Conservation (phyloP, 2,113 vertebrate genomes). For the Eubucco bourcierii region DNA sequence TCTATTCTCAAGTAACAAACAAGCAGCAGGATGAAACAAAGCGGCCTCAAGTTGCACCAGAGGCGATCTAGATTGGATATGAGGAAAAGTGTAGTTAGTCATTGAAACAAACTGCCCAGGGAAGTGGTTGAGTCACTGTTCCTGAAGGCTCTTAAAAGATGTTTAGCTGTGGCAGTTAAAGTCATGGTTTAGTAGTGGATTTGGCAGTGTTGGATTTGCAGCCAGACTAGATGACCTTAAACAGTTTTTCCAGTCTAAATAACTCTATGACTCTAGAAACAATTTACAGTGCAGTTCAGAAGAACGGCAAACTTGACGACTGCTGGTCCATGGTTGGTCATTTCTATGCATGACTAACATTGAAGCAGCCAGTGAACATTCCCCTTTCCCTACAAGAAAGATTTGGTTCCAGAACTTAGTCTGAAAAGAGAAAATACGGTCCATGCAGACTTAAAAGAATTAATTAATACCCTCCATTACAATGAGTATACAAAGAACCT, state of each 20-base stretch:
- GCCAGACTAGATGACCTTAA: background rate
- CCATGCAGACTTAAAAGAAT: background rate
- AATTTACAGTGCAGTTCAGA: background rate
- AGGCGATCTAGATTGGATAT: background rate
- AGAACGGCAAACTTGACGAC: background rate
- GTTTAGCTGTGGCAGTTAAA: background rate
- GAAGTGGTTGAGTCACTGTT: background rate
- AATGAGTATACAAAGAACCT: too few relatives aligned
- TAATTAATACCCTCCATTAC: too few relatives aligned
- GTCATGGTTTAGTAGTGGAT: background rate
- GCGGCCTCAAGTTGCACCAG: fast-evolving
- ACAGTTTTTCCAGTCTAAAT: background rate
- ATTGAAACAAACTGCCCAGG: background rate
- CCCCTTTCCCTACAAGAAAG: background rate
- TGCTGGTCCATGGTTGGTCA: background rate
- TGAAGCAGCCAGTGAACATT: background rate
- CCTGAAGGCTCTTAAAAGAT: background rate
- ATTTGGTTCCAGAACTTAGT: background rate
- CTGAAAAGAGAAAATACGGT: background rate
- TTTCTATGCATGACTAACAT: background rate
- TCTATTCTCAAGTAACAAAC: background rate
- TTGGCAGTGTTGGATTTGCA: background rate
- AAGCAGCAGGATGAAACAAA: background rate
- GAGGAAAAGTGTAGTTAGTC: background rate
- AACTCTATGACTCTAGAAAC: background rate